These are phyloP conservation scores for Phrynocephalus vlangalii DNA, from an alignment of 2,797 vertebrate genomes.

Conservation along the genomic window DNA sequence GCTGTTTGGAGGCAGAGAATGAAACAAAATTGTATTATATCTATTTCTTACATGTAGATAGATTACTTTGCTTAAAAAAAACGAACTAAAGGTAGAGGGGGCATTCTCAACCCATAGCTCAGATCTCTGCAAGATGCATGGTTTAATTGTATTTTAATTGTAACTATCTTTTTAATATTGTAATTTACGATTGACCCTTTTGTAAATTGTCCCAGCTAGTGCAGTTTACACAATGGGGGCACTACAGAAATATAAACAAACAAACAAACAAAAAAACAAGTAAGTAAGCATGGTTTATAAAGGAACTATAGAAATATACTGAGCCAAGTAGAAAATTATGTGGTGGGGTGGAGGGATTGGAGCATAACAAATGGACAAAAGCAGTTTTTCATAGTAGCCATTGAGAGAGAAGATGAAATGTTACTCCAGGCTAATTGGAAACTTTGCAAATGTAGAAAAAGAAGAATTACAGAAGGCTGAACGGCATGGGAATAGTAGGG, in stretches of 20 bases:
- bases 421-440: not conserved
- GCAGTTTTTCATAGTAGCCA: not conserved
- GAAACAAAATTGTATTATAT: not conserved
- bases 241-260: too few relatives aligned
- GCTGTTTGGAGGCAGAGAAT: not conserved
- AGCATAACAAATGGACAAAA: conserved; percentile 38
- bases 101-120: conserved; percentile 6
- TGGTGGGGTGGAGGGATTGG: not conserved
- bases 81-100: conserved; percentile 11
- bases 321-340: conserved; percentile 4
- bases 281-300: conserved; percentile 7
- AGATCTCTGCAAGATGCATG: not conserved
- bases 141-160: conserved; percentile 6
- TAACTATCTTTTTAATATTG: too few relatives aligned
- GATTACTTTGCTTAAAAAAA: not conserved
- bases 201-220: too few relatives aligned
- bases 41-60: not conserved
- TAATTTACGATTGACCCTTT: too few relatives aligned
- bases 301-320: not conserved
- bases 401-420: not conserved
- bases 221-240: too few relatives aligned
- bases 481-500: conserved; percentile 1
- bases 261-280: too few relatives aligned
- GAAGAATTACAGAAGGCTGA: not conserved
- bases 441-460: not conserved